Conservation (phyloP, 2,113 vertebrate genomes). For the Dasyornis broadbenti region DNA sequence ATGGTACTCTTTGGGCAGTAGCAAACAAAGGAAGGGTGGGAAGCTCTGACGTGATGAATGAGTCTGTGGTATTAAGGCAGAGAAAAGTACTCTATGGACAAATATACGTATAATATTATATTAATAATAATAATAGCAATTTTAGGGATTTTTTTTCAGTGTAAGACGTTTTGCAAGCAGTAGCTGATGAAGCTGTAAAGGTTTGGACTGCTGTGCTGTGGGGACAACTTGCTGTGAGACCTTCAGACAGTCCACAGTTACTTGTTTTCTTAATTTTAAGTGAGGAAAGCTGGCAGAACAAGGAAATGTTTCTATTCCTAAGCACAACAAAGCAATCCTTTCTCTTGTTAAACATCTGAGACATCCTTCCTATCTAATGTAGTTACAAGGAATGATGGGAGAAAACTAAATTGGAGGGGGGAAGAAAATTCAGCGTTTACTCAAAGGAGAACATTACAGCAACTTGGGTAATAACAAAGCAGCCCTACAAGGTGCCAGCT, state of each 20-base stretch:
- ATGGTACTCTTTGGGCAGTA: background rate
- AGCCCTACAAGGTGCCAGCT: background rate
- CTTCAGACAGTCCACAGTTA: background rate
- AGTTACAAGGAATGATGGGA: background rate
- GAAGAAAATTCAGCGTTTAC: background rate
- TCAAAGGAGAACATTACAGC: background rate
- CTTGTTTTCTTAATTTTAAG: background rate
- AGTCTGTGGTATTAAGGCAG: background rate
- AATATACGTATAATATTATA: background rate
- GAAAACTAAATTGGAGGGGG: background rate
- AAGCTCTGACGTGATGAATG: background rate
- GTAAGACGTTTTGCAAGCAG: background rate
- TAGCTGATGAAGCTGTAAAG: background rate
- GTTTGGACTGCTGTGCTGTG: background rate
- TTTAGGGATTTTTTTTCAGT: background rate
- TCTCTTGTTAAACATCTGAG: background rate
- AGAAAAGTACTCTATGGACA: background rate
- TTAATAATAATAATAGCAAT: background rate
- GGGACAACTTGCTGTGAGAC: background rate
- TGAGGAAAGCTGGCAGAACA: background rate
- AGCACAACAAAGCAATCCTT: background rate
- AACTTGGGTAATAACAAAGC: background rate
- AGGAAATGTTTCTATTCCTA: background rate
- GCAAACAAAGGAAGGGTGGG: background rate
- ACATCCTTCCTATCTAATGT: background rate